phyloP scores from a whole-genome alignment of 2,888 invertebrate species.

The Megaustenia siamemsis region DNA sequence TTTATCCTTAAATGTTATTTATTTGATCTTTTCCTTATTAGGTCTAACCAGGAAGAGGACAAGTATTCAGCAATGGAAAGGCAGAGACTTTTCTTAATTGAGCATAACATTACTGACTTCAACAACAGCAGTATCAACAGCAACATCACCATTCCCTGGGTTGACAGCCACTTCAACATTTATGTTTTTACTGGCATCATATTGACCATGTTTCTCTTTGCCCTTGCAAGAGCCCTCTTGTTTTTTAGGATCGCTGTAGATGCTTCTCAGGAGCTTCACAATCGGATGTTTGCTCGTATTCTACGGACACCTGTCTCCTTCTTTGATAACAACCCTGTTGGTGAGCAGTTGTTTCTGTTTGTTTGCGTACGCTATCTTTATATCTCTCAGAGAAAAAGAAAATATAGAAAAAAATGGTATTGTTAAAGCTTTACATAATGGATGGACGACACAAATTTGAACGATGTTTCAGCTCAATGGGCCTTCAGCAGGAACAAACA shows the following conservation, averaged over 20 bases:
- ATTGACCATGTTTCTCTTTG: constrained; percentile 82
- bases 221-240: constrained; percentile 85
- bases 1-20: not conserved
- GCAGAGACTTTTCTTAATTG: constrained; percentile 46
- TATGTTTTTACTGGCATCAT: constrained; percentile 79
- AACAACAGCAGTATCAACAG: constrained; percentile 49
- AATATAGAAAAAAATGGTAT: too few species aligned
- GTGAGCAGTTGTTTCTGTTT: too few species aligned
- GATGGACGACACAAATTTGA: too few species aligned
- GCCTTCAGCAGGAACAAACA: too few species aligned
- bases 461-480: too few species aligned
- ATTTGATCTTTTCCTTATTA: constrained; percentile 46
- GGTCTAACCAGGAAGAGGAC: constrained; percentile 74
- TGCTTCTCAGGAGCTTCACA: constrained; percentile 89
- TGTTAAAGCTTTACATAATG: too few species aligned
- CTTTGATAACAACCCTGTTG: constrained; percentile 93
- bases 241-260: constrained; percentile 85
- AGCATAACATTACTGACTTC: constrained; percentile 49
- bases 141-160: constrained; percentile 71
- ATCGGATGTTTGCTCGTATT: constrained; percentile 90
- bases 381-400: too few species aligned
- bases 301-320: constrained; percentile 90
- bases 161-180: constrained; percentile 75
- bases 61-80: constrained; percentile 61
- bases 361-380: too few species aligned